These are phyloP conservation scores for Eupithecia vulgata DNA, from an alignment of 2,888 invertebrate species.

Conservation along the genomic window DNA sequence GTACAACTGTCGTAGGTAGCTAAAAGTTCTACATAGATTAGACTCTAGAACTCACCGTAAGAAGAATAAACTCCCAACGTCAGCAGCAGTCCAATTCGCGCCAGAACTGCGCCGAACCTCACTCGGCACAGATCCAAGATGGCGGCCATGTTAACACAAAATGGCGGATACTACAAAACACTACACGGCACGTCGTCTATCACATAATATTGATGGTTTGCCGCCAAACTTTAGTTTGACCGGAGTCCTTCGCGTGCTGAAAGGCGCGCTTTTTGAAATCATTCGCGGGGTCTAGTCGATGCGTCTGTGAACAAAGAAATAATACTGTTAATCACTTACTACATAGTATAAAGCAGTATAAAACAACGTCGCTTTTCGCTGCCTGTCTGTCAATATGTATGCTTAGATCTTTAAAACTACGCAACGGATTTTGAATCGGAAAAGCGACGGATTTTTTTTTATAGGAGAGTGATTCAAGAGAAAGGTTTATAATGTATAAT, in stretches of 20 bases:
- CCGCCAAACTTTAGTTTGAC: slow-evolving; percentile 50
- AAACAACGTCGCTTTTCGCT: too few relatives aligned
- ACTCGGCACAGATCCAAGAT: slow-evolving; percentile 64
- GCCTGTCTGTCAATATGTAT: too few relatives aligned
- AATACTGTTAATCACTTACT: not conserved
- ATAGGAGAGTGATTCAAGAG: too few relatives aligned
- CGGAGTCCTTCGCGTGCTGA: slow-evolving; percentile 51
- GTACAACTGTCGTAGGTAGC: not conserved
- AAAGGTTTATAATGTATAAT: too few relatives aligned
- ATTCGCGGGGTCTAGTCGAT: slow-evolving; percentile 60
- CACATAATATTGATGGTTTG: slow-evolving; percentile 71
- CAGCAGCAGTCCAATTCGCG: slow-evolving; percentile 64
- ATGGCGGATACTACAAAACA: slow-evolving; percentile 59
- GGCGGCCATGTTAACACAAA: slow-evolving; percentile 66
- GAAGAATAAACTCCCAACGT: slow-evolving; percentile 73
- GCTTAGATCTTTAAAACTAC: too few relatives aligned
- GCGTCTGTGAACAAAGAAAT: slow-evolving; percentile 57
- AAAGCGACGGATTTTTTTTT: too few relatives aligned
- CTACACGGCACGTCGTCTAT: slow-evolving; percentile 65
- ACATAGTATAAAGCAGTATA: too few relatives aligned
- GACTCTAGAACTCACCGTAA: slow-evolving; percentile 64
- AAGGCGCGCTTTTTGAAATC: slow-evolving; percentile 58
- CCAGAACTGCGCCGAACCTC: slow-evolving; percentile 58
- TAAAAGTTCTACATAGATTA: not conserved
- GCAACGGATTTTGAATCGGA: too few relatives aligned